A percentile compares a stretch with the other conserved stretches of the same genome.
Conservation (phyloP, 2,797 vertebrate genomes). For the Okamejei kenojei region DNA sequence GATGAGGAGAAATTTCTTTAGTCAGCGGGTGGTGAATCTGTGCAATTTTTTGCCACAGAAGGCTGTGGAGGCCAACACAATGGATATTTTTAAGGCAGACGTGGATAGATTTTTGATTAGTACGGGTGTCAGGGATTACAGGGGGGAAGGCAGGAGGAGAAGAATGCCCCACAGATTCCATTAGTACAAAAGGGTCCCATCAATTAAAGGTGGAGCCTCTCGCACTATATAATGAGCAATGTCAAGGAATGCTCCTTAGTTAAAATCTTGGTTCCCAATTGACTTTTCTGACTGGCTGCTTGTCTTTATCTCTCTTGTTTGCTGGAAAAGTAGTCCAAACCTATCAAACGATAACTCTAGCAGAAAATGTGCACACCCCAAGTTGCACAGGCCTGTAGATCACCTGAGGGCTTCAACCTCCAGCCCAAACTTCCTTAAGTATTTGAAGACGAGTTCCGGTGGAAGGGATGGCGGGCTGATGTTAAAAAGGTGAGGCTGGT, state of each 20-base stretch:
- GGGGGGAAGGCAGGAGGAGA: too few species aligned
- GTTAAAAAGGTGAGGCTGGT: constrained; percentile 66
- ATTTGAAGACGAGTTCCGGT: constrained; percentile 59
- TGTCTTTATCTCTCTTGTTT: constrained; percentile 41
- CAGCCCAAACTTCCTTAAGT: constrained; percentile 64
- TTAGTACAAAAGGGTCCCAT: background rate
- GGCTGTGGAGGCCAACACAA: too few species aligned
- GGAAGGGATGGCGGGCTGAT: constrained; percentile 59
- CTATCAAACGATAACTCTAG: constrained; percentile 46
- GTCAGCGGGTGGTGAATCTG: too few species aligned
- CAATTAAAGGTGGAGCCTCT: background rate
- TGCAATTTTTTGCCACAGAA: too few species aligned
- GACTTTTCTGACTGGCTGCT: background rate
- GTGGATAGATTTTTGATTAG: too few species aligned
- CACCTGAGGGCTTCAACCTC: constrained; percentile 59
- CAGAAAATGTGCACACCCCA: constrained; percentile 50
- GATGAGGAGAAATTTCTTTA: too few species aligned
- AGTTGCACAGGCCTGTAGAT: constrained; percentile 51
- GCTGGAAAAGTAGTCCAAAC: constrained; percentile 42
- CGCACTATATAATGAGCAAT: background rate
- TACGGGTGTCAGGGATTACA: too few species aligned
- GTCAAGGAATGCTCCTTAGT: background rate
- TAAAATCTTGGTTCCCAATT: background rate
- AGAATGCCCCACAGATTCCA: background rate
- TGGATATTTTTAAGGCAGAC: too few species aligned